Evolutionary conservation across 2,113 vertebrate genomes (phyloP), one percentile per base, ranked within the genome.

Genomic region (Picathartes gymnocephalus): DNA sequence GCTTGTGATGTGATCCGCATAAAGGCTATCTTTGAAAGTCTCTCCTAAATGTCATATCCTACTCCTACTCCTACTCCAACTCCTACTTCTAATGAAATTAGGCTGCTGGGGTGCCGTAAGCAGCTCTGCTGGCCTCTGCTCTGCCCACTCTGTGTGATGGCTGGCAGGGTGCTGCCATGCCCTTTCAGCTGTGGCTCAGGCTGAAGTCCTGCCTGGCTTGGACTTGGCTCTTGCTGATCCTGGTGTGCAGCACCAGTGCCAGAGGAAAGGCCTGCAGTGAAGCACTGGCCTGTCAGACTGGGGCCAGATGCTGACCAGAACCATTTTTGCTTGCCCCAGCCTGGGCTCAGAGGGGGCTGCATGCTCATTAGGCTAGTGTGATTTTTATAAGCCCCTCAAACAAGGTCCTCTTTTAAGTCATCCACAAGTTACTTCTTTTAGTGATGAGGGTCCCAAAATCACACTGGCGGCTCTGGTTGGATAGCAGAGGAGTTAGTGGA

Each of bases 191-290:
- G 70, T 0, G 2, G 37, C 88, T 82, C 61, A 44, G 27, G 42
- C 62, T 69, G 27, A 21, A 47, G 30, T 71, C 74, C 53, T 76
- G 76, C 74, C 74, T 42, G 53, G 57, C 28, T 45, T 45, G 71
- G 47, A 4, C 66, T 13, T 1, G 1, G 22, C 53, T 53, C 37
- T 42, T 2, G 4, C 82, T 16, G 8, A 16, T 22, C 11, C 33
- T 25, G 6, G 37, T 12, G 45, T 2, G 5, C 61, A 50, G 54
- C 1, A 2, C 44, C 40, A 28, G 86, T 0, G 1, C 21, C 61
- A n/a, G 74, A 57, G 23, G 56, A 40, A 79, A 58, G 22, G 61
- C 37, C 56, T 79, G 65, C 4, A 3, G 57, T 8, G 54, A 37
- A 42, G 66, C 35, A 7, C 3, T 1, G 44, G 28, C 44, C 39